Percentiles rank a stretch among this genome's conserved stretches.
phyloP scores from a whole-genome alignment of 2,797 vertebrate genomes.

The Cynopterus sphinx region DNA sequence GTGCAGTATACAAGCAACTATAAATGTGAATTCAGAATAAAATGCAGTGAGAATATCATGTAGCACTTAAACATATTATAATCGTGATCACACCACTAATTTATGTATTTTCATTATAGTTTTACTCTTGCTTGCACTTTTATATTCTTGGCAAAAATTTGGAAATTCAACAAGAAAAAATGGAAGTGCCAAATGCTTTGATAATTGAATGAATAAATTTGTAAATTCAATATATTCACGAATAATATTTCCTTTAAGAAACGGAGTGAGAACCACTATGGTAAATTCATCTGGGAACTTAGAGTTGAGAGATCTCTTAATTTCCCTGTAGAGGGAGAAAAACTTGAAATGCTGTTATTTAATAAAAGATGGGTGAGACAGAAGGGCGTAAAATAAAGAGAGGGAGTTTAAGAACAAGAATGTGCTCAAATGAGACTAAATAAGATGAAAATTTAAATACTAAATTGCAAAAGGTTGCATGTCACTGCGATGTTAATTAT shows the following conservation, averaged over 20 bases:
- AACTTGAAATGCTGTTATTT: not conserved
- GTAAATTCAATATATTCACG: not conserved
- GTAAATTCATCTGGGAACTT: not conserved
- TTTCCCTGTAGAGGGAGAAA: not conserved
- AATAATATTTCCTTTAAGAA: not conserved
- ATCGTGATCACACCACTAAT: not conserved
- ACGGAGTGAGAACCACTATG: not conserved
- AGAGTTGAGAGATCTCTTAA: not conserved
- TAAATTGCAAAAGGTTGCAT: not conserved
- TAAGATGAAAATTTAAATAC: not conserved
- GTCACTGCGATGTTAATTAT: not conserved
- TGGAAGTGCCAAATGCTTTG: not conserved
- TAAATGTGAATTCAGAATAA: not conserved
- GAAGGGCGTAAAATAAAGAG: not conserved
- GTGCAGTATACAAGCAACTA: not conserved
- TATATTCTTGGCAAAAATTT: not conserved
- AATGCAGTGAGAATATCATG: not conserved
- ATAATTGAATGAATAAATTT: not conserved
- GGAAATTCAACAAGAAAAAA: not conserved
- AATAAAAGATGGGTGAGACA: not conserved
- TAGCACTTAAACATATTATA: not conserved
- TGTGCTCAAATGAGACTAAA: not conserved
- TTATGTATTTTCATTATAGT: not conserved
- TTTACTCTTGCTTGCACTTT: not conserved
- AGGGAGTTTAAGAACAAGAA: not conserved